Conservation (phyloP, 2,888 invertebrate genomes). For the Helicoverpa assulta region DNA sequence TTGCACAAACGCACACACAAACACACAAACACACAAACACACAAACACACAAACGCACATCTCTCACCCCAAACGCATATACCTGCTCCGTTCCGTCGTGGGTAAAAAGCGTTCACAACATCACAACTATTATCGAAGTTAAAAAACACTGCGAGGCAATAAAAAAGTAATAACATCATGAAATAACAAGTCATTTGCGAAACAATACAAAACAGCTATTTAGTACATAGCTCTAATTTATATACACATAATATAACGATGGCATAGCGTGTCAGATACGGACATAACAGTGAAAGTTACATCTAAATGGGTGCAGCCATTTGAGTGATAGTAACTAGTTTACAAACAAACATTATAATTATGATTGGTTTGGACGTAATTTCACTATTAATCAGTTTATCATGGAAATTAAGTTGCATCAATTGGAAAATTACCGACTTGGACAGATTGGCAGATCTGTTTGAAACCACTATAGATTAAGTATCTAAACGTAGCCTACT, state of each 20-base stretch:
- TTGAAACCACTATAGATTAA: too few species aligned
- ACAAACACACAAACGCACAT: too few species aligned
- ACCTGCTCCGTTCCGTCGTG: too few species aligned
- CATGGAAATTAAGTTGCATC: background rate
- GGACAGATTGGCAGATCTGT: too few species aligned
- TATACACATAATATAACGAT: slow-evolving; percentile 38
- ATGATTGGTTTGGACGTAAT: background rate
- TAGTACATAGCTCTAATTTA: slow-evolving; percentile 41
- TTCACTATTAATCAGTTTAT: background rate
- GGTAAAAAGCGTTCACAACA: background rate
- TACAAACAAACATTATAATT: slow-evolving; percentile 4
- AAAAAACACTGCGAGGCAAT: background rate
- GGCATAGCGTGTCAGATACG: slow-evolving; percentile 42
- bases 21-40: too few species aligned
- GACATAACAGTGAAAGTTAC: slow-evolving; percentile 45
- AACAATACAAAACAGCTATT: slow-evolving; percentile 25
- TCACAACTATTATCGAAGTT: background rate
- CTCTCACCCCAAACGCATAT: too few species aligned
- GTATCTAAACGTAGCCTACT: too few species aligned
- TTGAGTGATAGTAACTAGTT: slow-evolving; percentile 27
- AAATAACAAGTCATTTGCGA: slow-evolving; percentile 32
- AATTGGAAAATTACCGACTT: too few species aligned
- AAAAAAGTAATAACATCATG: slow-evolving; percentile 39
- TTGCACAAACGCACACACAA: too few species aligned
- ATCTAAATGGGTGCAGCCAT: slow-evolving; percentile 41